These are phyloP conservation scores for Ceraclea dissimilis DNA, from an alignment of 2,888 invertebrate species.

Conservation along the genomic window DNA sequence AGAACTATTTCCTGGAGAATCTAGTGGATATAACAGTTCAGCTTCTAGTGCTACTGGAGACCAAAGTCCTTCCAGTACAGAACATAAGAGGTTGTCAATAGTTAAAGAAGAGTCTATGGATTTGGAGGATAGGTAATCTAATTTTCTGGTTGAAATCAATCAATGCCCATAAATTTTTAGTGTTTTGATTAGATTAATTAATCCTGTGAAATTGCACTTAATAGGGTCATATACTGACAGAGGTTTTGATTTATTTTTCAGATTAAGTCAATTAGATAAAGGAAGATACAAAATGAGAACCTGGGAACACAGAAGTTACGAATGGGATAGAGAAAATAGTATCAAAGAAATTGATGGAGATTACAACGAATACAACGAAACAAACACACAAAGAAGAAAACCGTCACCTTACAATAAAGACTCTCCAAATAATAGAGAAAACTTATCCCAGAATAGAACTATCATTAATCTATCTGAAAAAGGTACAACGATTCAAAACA, in stretches of 20 bases:
- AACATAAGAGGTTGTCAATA: slow-evolving; percentile 60
- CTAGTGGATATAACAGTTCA: slow-evolving; percentile 77
- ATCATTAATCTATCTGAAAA: slow-evolving; percentile 66
- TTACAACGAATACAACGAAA: slow-evolving; percentile 45
- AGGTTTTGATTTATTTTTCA: not conserved
- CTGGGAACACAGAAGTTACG: slow-evolving; percentile 55
- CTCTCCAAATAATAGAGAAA: slow-evolving; percentile 33
- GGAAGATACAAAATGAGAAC: slow-evolving; percentile 42
- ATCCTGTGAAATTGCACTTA: not conserved
- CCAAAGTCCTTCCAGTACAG: slow-evolving; percentile 60
- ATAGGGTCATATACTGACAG: not conserved
- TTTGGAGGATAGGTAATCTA: slow-evolving; percentile 45
- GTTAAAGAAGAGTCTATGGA: slow-evolving; percentile 65
- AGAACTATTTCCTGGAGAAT: slow-evolving; percentile 73
- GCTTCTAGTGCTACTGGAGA: slow-evolving; percentile 76
- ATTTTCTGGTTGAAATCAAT: too few species aligned
- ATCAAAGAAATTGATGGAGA: slow-evolving; percentile 46
- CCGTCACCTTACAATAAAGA: slow-evolving; percentile 29
- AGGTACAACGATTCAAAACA: slow-evolving; percentile 64
- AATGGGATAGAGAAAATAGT: slow-evolving; percentile 44
- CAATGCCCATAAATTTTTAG: not conserved
- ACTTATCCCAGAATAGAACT: slow-evolving; percentile 56
- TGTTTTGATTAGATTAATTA: too few species aligned
- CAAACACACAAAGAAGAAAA: slow-evolving; percentile 41
- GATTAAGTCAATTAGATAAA: slow-evolving; percentile 23